phyloP scores from a whole-genome alignment of 2,888 invertebrate species.

The Platycnemis pennipes region DNA sequence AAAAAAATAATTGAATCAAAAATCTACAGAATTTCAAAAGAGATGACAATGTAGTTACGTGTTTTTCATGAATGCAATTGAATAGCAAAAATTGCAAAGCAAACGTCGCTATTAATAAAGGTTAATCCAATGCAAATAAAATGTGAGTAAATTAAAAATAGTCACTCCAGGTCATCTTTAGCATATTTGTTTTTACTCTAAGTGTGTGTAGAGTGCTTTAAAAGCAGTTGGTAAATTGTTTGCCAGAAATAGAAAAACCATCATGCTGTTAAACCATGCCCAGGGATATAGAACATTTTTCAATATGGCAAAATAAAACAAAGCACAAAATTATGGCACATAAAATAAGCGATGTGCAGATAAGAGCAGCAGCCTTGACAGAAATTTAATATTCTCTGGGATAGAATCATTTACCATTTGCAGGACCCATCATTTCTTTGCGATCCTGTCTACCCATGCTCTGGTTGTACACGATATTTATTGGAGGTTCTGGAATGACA shows the following conservation, averaged over 20 bases:
- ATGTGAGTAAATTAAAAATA: background rate
- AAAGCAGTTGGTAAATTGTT: background rate
- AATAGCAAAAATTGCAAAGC: constrained; percentile 49
- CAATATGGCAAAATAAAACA: background rate
- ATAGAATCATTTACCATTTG: constrained; percentile 66
- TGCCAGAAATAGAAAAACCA: background rate
- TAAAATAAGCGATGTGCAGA: constrained; percentile 41
- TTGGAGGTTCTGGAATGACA: constrained; percentile 63
- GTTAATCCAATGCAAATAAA: background rate
- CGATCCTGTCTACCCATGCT: constrained; percentile 67
- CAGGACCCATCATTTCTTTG: constrained; percentile 65
- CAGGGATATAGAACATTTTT: background rate
- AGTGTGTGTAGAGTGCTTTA: background rate
- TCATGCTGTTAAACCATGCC: background rate
- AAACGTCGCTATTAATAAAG: background rate
- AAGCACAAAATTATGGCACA: background rate
- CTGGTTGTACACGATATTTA: constrained; percentile 59
- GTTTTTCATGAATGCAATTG: background rate
- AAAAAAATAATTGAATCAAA: constrained; percentile 18
- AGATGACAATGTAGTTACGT: background rate
- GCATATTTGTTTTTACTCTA: background rate
- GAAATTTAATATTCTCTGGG: constrained; percentile 50
- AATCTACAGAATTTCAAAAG: background rate
- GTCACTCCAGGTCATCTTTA: background rate
- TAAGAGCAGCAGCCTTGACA: constrained; percentile 40